These are phyloP conservation scores for Stegastes partitus DNA, from an alignment of 2,113 vertebrate species.

Conservation along the genomic window DNA sequence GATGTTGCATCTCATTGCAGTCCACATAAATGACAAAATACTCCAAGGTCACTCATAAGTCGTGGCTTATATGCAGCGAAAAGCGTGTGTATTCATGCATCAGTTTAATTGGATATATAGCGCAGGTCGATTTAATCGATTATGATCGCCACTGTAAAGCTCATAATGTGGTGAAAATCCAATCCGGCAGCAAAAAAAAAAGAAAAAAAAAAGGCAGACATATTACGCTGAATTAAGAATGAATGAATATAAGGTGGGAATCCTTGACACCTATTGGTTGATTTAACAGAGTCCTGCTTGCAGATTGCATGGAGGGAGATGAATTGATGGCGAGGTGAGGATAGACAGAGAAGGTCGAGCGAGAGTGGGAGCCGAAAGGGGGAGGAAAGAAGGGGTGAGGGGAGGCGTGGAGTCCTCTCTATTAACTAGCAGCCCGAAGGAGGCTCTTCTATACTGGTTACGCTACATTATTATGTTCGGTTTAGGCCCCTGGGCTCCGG, in stretches of 20 bases:
- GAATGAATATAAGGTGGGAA: conserved; percentile 58
- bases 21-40: conserved; percentile 21
- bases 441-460: conserved; percentile 53
- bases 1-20: conserved; percentile 11
- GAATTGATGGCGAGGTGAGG: conserved; percentile 77
- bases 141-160: conserved; percentile 46
- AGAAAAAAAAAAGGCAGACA: not conserved
- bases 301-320: conserved; percentile 74
- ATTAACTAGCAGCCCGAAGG: conserved; percentile 51
- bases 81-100: conserved; percentile 29
- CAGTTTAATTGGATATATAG: conserved; percentile 38
- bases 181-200: not conserved
- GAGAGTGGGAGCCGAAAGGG: conserved; percentile 17
- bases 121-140: conserved; percentile 51
- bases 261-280: conserved; percentile 77
- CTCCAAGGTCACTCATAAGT: conserved; percentile 46
- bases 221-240: conserved; percentile 64
- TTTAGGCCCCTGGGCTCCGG: conserved; percentile 60
- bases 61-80: not conserved
- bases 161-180: conserved; percentile 37
- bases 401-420: conserved; percentile 53
- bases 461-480: conserved; percentile 66
- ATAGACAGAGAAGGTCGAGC: conserved; percentile 82
- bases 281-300: conserved; percentile 71
- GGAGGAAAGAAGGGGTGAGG: not conserved